phyloP scores from a whole-genome alignment of 2,113 vertebrate genomes.

The Gobio gobio region DNA sequence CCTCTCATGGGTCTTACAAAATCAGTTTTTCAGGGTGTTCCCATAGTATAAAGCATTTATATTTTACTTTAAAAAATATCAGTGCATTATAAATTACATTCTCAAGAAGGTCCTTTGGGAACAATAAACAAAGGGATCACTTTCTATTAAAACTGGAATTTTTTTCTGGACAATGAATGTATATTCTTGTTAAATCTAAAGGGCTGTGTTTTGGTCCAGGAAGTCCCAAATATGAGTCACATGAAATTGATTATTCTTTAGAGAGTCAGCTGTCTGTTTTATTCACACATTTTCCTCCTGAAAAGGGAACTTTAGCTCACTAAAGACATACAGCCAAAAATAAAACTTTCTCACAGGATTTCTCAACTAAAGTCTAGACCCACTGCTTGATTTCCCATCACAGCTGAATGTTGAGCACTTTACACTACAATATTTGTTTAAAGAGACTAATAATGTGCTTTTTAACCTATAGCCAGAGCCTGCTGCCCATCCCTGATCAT shows the following conservation, averaged over 20 bases:
- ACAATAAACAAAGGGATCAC: not conserved
- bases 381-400: not conserved
- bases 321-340: not conserved
- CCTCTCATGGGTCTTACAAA: not conserved
- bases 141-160: not conserved
- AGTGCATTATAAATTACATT: slow-evolving; percentile 23
- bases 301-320: not conserved
- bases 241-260: not conserved
- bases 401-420: not conserved
- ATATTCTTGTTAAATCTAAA: slow-evolving; percentile 26
- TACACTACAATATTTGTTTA: not conserved
- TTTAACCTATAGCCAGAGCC: slow-evolving; percentile 65
- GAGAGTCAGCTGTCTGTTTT: not conserved
- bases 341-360: not conserved
- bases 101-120: slow-evolving; percentile 30
- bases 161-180: slow-evolving; percentile 12
- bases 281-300: not conserved
- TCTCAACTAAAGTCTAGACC: not conserved
- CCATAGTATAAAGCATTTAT: not conserved
- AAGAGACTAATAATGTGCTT: slow-evolving; percentile 55
- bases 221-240: not conserved
- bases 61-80: not conserved
- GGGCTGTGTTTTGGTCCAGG: not conserved
- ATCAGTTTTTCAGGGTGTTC: not conserved
- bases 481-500: slow-evolving; percentile 56